These are phyloP conservation scores for Synergus laeviventris DNA, from an alignment of 2,888 invertebrate genomes.

Conservation along the genomic window DNA sequence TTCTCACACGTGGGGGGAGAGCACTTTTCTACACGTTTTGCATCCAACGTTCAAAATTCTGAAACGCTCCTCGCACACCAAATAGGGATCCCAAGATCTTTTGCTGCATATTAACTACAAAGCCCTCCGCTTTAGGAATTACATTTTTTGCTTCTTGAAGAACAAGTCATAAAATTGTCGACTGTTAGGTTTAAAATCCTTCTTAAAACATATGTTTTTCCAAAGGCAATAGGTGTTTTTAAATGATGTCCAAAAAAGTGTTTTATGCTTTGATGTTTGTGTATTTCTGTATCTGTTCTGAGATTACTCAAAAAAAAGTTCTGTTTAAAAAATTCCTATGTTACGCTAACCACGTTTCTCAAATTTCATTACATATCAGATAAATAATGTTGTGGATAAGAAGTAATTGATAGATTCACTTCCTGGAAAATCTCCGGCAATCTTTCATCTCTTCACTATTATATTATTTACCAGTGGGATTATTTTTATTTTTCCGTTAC, in stretches of 20 bases:
- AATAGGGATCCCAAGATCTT: background rate
- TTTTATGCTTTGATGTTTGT: background rate
- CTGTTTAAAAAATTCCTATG: too few relatives aligned
- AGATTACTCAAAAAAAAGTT: background rate
- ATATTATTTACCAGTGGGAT: background rate
- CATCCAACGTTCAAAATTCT: constrained; percentile 34
- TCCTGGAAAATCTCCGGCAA: background rate
- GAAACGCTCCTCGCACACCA: constrained; percentile 22
- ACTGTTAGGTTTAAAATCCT: background rate
- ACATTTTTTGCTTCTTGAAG: constrained; percentile 21
- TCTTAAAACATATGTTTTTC: background rate
- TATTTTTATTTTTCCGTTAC: background rate
- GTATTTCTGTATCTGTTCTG: background rate
- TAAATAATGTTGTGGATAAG: background rate
- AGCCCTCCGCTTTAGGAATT: constrained; percentile 40
- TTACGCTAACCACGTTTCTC: too few relatives aligned
- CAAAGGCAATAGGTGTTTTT: background rate
- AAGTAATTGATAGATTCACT: background rate
- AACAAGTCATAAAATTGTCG: background rate
- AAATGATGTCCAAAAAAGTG: background rate
- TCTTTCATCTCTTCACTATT: too few relatives aligned
- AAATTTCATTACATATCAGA: background rate
- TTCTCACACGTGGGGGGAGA: constrained; percentile 65
- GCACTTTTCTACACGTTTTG: constrained; percentile 29
- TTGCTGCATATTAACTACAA: constrained; percentile 20